phyloP scores from a whole-genome alignment of 2,113 vertebrate species.

The Actenoides hombroni region DNA sequence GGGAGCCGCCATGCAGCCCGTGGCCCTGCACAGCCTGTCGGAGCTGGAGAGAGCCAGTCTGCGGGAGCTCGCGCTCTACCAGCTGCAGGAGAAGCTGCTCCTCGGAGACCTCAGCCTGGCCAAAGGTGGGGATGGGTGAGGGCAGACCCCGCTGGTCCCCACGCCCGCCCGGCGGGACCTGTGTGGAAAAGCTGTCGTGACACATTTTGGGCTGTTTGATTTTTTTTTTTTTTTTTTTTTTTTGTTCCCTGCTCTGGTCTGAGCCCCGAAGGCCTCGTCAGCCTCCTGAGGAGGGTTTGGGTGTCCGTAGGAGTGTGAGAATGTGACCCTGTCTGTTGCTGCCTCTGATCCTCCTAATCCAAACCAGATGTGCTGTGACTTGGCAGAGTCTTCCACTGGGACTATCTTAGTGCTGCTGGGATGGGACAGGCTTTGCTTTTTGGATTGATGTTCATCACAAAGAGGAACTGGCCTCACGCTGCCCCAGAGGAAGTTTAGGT shows the following conservation, averaged over 20 bases:
- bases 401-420: background rate
- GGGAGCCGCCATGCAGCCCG: background rate
- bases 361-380: background rate
- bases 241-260: background rate
- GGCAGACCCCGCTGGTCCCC: accelerated
- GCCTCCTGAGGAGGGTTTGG: background rate
- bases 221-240: background rate
- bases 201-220: accelerated
- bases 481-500: no score
- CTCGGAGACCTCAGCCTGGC: background rate
- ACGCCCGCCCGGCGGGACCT: accelerated
- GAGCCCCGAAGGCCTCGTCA: background rate
- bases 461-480: background rate
- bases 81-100: conserved; percentile 16
- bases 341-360: background rate
- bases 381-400: background rate
- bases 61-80: conserved; percentile 13
- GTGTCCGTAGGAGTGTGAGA: background rate
- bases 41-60: conserved; percentile 55
- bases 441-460: background rate
- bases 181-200: background rate
- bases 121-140: background rate
- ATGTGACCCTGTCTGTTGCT: background rate
- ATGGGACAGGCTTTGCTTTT: background rate
- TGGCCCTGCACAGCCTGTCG: conserved; percentile 41